Evolutionary conservation across 92 coral and sea anemone species (phyloP).

Genomic region (Epizoanthus ramosus): DNA sequence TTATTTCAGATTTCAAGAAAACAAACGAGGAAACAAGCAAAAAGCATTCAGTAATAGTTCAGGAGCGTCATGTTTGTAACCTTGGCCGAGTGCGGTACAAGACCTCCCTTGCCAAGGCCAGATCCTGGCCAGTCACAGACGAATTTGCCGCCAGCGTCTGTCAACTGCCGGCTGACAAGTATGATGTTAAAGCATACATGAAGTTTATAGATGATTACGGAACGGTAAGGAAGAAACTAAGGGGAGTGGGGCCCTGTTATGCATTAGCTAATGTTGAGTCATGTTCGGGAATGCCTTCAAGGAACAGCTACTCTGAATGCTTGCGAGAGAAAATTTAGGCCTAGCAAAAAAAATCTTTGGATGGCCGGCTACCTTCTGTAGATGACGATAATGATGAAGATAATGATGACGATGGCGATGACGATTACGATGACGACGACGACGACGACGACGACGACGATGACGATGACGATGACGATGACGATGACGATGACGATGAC

Average conservation of each 20-base stretch:
- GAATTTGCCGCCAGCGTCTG: constrained; percentile 11
- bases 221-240: neutral
- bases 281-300: neutral
- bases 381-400: no score
- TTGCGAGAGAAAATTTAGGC: no score
- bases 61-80: constrained; percentile 4
- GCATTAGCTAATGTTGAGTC: neutral
- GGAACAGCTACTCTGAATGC: no score
- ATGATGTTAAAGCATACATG: constrained; percentile 12
- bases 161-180: constrained; percentile 15
- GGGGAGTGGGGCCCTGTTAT: no score
- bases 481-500: no score
- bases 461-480: no score
- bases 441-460: no score
- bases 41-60: neutral
- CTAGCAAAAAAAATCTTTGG: no score
- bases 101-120: constrained; percentile 11
- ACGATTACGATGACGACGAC: no score
- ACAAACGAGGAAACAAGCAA: constrained; percentile 14
- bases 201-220: constrained; percentile 19
- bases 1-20: constrained; percentile 5
- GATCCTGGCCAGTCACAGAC: constrained; percentile 1
- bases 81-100: constrained; percentile 7
- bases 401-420: no score
- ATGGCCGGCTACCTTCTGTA: no score